A percentile compares a stretch with the other conserved stretches of the same genome.
Evolutionary conservation across 2,797 vertebrate genomes (phyloP).

Genomic region (Scomberomorus guttatus): DNA sequence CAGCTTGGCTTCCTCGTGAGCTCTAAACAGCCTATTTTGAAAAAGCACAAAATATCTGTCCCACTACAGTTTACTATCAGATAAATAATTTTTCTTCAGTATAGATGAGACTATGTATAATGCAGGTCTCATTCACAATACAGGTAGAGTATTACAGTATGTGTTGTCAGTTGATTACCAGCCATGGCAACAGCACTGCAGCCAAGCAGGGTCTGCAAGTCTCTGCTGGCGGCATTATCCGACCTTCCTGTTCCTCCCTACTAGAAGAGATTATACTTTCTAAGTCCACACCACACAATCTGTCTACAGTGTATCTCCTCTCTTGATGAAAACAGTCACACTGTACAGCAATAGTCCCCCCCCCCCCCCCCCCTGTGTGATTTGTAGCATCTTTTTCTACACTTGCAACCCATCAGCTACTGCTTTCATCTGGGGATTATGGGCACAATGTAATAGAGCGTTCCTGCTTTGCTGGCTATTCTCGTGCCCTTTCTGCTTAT

Average conservation of each 20-base stretch:
- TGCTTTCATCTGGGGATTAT: slow-evolving; percentile 53
- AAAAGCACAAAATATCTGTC: neutral
- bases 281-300: slow-evolving; percentile 75
- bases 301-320: slow-evolving; percentile 47
- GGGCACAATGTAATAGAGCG: slow-evolving; percentile 36
- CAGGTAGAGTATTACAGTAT: neutral
- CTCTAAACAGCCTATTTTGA: neutral
- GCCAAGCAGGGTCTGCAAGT: slow-evolving; percentile 48
- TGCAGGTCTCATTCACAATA: neutral
- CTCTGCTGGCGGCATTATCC: slow-evolving; percentile 67
- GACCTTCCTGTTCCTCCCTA: slow-evolving; percentile 53
- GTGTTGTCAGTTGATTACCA: slow-evolving; percentile 50
- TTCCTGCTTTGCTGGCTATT: slow-evolving; percentile 37
- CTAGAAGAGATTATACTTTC: slow-evolving; percentile 73
- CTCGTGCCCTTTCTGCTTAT: slow-evolving; percentile 39
- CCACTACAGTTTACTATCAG: neutral
- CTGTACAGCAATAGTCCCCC: neutral
- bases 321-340: slow-evolving; percentile 29
- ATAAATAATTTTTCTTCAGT: neutral
- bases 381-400: slow-evolving; percentile 24
- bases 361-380: slow-evolving; percentile 1
- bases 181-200: slow-evolving; percentile 45
- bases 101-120: neutral
- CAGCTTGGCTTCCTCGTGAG: neutral
- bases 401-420: slow-evolving; percentile 21